phyloP scores from a whole-genome alignment of 2,888 invertebrate genomes.

The Scaptomyza flava region DNA sequence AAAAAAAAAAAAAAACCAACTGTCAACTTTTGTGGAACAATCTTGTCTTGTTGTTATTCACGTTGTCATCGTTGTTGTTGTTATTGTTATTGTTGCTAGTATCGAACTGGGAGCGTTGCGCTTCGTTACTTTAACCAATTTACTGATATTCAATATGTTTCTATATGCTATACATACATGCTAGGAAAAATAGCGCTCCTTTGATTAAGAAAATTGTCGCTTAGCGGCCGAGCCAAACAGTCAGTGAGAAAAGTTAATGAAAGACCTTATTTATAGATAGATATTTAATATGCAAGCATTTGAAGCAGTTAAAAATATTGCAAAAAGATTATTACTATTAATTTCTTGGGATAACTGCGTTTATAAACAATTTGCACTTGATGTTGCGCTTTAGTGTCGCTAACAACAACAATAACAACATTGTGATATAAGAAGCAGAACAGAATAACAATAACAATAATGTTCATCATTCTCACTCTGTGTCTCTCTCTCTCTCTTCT shows the following conservation, averaged over 20 bases:
- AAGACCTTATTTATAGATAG: no score
- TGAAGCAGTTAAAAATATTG: no score
- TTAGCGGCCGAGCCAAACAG: constrained; percentile 4
- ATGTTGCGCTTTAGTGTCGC: constrained; percentile 15
- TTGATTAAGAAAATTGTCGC: constrained; percentile 42
- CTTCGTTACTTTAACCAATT: constrained; percentile 66
- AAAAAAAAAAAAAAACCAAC: neutral
- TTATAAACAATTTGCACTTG: constrained; percentile 9
- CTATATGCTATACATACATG: constrained; percentile 32
- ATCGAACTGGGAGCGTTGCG: constrained; percentile 57
- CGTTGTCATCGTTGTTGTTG: constrained; percentile 15
- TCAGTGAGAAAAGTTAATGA: constrained; percentile 8
- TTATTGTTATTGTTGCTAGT: constrained; percentile 1
- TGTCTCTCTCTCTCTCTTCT: constrained; percentile 8
- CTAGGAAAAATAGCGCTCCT: constrained; percentile 36
- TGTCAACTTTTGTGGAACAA: constrained; percentile 40
- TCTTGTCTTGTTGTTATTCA: constrained; percentile 11
- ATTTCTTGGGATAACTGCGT: neutral
- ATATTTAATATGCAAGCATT: no score
- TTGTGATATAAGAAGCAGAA: constrained; percentile 2
- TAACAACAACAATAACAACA: constrained; percentile 18
- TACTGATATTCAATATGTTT: constrained; percentile 70
- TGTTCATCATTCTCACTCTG: constrained; percentile 20
- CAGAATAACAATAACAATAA: constrained; percentile 10
- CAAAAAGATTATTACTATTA: no score